A percentile compares a stretch with the other conserved stretches of the same genome.
Evolutionary conservation across 2,888 invertebrate species (phyloP).

Genomic region (Argyra leucocephala): DNA sequence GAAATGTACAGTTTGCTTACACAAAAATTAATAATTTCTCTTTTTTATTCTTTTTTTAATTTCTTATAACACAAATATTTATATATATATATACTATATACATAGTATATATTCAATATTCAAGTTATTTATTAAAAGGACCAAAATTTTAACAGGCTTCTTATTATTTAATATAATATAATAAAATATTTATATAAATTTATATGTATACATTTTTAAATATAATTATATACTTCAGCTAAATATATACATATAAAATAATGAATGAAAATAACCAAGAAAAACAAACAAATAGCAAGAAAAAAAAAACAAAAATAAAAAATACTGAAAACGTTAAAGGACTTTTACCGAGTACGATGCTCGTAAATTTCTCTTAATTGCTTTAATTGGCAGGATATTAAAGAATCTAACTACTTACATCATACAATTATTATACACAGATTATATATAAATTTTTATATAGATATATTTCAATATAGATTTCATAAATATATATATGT

Average conservation of each 20-base stretch:
- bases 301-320: neutral
- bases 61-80: too few species aligned
- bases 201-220: neutral
- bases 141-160: too few species aligned
- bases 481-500: neutral
- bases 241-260: neutral
- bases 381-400: constrained; percentile 6
- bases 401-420: neutral
- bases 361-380: constrained; percentile 4
- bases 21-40: neutral
- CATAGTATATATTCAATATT: too few species aligned
- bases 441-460: neutral
- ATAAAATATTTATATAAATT: too few species aligned
- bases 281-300: too few species aligned
- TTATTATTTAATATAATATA: too few species aligned
- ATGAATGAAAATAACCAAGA: neutral
- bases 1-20: neutral
- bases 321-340: neutral
- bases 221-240: neutral
- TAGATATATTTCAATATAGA: neutral
- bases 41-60: neutral
- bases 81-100: too few species aligned
- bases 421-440: neutral
- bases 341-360: neutral
- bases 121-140: too few species aligned